Evolutionary conservation across 2,888 invertebrate genomes (phyloP).

Genomic region (Frankliniella intonsa): DNA sequence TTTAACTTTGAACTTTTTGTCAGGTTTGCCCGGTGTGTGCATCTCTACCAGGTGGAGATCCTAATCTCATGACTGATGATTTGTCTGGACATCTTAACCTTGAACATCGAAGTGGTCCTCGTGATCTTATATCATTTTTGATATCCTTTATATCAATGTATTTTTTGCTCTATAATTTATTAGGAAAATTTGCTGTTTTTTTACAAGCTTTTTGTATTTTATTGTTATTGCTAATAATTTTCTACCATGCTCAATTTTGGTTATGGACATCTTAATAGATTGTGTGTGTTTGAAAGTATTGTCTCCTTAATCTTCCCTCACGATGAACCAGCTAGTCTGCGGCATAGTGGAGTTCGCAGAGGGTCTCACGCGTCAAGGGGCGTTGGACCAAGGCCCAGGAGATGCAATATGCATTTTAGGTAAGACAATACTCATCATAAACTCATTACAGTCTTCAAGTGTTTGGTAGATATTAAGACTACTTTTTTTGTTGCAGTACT

Average conservation of each 20-base stretch:
- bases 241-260: not conserved
- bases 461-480: not conserved
- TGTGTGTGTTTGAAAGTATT: not conserved
- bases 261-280: too few relatives aligned
- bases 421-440: conserved; percentile 43
- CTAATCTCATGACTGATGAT: conserved; percentile 96
- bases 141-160: conserved; percentile 58
- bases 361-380: conserved; percentile 73
- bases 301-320: conserved; percentile 43
- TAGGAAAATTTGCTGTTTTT: conserved; percentile 30
- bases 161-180: conserved; percentile 35
- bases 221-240: conserved; percentile 28
- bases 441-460: not conserved
- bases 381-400: conserved; percentile 70
- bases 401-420: conserved; percentile 93
- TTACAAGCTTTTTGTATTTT: conserved; percentile 23
- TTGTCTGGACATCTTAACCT: conserved; percentile 92
- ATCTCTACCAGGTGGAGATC: conserved; percentile 92
- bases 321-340: conserved; percentile 82
- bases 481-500: conserved; percentile 59
- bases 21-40: conserved; percentile 98
- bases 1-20: conserved; percentile 34
- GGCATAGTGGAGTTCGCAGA: conserved; percentile 53
- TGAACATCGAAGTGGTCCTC: conserved; percentile 82
- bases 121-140: conserved; percentile 88